phyloP scores from a whole-genome alignment of 2,888 invertebrate species.

The Chaitophorus viminalis region DNA sequence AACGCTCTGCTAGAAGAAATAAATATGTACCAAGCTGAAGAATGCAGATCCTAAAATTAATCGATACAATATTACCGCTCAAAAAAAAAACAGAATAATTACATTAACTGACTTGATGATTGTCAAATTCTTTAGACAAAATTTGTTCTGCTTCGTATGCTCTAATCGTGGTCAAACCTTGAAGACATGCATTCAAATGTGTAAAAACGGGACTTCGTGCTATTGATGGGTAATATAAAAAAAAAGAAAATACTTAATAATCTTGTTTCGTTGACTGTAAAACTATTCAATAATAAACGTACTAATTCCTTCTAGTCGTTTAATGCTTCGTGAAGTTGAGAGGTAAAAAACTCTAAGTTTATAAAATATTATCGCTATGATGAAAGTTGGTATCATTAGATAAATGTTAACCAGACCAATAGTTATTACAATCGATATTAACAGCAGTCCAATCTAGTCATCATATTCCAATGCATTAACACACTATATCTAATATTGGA shows the following conservation, averaged over 20 bases:
- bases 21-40: slow-evolving; percentile 92
- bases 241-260: neutral
- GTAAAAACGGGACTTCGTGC: slow-evolving; percentile 94
- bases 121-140: slow-evolving; percentile 82
- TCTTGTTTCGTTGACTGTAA: neutral
- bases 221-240: slow-evolving; percentile 66
- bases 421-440: slow-evolving; percentile 80
- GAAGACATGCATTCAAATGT: slow-evolving; percentile 87
- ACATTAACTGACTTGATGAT: slow-evolving; percentile 71
- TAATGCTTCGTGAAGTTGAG: slow-evolving; percentile 82
- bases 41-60: slow-evolving; percentile 46
- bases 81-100: neutral
- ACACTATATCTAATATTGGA: slow-evolving; percentile 71
- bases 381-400: slow-evolving; percentile 77
- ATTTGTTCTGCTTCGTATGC: slow-evolving; percentile 85
- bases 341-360: slow-evolving; percentile 81
- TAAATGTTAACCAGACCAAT: slow-evolving; percentile 80
- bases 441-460: slow-evolving; percentile 80
- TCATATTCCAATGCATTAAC: slow-evolving; percentile 67
- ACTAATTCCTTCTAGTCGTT: slow-evolving; percentile 83
- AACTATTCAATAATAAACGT: slow-evolving; percentile 68
- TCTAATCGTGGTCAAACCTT: slow-evolving; percentile 90
- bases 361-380: slow-evolving; percentile 79
- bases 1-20: slow-evolving; percentile 93
- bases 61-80: neutral